phyloP scores from a whole-genome alignment of 2,113 vertebrate genomes.

The Arenaria interpres region DNA sequence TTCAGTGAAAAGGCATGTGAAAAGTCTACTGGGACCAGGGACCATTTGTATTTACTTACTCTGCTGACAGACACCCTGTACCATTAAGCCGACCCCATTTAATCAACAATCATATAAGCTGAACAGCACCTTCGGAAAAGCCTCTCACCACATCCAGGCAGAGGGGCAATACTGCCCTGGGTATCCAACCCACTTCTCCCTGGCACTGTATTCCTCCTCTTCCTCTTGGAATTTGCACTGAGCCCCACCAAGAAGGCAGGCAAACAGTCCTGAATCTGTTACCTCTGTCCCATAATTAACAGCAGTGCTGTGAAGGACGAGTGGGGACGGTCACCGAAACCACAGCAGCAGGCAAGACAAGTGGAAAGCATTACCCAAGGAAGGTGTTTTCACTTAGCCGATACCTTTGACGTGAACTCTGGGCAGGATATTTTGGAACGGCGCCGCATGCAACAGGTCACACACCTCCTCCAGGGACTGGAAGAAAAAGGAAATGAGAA shows the following conservation, averaged over 20 bases:
- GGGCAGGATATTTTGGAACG: constrained; percentile 89
- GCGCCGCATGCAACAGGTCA: constrained; percentile 86
- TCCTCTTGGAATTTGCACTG: neutral
- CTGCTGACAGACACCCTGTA: neutral
- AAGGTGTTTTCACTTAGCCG: neutral
- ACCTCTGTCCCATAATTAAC: neutral
- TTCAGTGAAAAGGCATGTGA: neutral
- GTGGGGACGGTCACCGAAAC: fast-evolving
- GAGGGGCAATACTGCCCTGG: neutral
- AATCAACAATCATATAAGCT: neutral
- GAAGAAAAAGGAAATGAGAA: neutral
- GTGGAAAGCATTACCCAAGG: neutral
- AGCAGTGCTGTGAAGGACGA: neutral
- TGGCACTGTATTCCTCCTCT: neutral
- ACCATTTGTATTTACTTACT: neutral
- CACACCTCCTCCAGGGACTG: constrained; percentile 90
- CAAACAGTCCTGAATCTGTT: neutral
- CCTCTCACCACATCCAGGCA: neutral
- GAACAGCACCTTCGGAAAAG: neutral
- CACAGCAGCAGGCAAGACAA: neutral
- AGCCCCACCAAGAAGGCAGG: neutral
- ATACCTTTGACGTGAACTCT: constrained; percentile 89
- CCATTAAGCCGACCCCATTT: neutral
- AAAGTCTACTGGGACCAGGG: neutral
- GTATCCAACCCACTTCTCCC: neutral